phyloP scores from a whole-genome alignment of 2,113 vertebrate species.

The Falcunculus frontatus region DNA sequence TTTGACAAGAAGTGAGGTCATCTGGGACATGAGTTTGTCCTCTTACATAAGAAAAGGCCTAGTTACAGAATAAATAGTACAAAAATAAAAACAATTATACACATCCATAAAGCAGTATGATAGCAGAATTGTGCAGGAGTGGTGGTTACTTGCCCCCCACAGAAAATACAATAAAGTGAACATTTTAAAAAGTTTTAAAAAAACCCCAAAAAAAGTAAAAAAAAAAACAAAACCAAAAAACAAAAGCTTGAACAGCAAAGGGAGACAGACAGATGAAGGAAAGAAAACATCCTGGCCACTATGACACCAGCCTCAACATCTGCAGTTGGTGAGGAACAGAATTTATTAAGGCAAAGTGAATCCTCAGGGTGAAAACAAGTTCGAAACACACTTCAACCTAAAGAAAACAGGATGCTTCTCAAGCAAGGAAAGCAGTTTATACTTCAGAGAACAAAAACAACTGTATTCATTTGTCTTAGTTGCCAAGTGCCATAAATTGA shows the following conservation, averaged over 20 bases:
- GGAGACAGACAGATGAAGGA: background rate
- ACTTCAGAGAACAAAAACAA: slow-evolving; percentile 18
- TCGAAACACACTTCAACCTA: background rate
- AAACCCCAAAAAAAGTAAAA: no score
- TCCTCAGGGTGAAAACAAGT: slow-evolving; percentile 35
- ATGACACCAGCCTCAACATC: slow-evolving; percentile 8
- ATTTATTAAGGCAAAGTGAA: slow-evolving; percentile 20
- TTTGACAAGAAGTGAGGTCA: background rate
- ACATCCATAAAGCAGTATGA: background rate
- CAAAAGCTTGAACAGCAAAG: background rate
- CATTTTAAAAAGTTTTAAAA: rapidly evolving
- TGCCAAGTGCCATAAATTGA: background rate
- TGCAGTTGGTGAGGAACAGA: slow-evolving; percentile 2
- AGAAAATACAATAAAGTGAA: background rate
- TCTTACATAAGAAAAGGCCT: background rate
- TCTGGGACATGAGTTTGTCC: background rate
- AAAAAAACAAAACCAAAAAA: background rate
- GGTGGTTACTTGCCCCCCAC: background rate
- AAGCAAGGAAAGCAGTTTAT: slow-evolving; percentile 10
- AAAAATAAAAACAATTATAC: background rate
- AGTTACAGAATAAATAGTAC: background rate
- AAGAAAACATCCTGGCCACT: slow-evolving; percentile 32
- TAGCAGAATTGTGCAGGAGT: background rate
- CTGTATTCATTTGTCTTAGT: background rate
- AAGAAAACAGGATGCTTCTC: slow-evolving; percentile 46